Conservation (phyloP, 2,113 vertebrate genomes). For the Irena cyanogastra region DNA sequence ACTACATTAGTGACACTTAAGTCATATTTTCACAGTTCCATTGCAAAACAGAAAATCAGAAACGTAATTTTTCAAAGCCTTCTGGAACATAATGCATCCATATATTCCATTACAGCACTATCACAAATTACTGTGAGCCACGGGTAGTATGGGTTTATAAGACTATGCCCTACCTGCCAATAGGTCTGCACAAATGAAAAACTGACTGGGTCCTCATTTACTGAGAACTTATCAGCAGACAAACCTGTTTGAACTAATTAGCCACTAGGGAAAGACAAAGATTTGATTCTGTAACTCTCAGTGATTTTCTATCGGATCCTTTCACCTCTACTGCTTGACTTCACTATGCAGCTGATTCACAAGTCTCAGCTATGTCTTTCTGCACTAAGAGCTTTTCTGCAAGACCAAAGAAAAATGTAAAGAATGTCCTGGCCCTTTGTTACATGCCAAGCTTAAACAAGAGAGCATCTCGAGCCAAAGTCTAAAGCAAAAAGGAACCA, state of each 20-base stretch:
- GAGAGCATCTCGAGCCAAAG: conserved; percentile 36
- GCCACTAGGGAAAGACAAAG: background rate
- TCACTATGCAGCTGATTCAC: background rate
- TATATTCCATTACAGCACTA: background rate
- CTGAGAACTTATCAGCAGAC: background rate
- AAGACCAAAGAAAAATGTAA: conserved; percentile 23
- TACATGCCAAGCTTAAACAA: conserved; percentile 26
- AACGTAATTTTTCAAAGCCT: background rate
- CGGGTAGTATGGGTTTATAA: background rate
- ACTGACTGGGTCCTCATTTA: background rate
- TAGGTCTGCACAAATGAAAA: background rate
- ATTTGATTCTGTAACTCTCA: background rate
- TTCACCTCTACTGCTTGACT: background rate
- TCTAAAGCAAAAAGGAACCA: conserved; percentile 23
- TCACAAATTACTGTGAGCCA: background rate
- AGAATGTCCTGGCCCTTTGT: conserved; percentile 32
- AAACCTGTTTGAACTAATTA: background rate
- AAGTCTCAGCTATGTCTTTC: background rate
- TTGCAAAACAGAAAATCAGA: background rate
- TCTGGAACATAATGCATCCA: background rate
- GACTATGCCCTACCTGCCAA: background rate
- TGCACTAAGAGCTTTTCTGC: background rate
- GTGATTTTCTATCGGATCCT: background rate
- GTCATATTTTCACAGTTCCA: background rate
- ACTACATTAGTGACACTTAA: background rate